These are phyloP conservation scores for Thereva unica DNA, from an alignment of 2,888 invertebrate species.

Conservation along the genomic window DNA sequence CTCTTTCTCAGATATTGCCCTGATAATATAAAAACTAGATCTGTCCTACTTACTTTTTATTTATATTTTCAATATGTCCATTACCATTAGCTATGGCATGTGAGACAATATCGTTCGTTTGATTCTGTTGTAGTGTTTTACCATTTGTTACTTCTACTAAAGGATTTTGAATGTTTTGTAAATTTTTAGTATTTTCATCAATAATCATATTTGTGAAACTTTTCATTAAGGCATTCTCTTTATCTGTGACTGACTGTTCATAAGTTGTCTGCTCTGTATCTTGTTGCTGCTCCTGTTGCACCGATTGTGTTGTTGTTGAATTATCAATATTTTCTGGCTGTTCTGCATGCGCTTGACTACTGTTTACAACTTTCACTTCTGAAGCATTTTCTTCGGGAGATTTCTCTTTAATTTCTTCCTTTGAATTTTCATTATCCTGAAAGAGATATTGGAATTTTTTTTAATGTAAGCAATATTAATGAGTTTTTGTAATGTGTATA, in stretches of 20 bases:
- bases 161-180: slow-evolving; percentile 48
- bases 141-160: slow-evolving; percentile 53
- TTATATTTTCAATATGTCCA: slow-evolving; percentile 57
- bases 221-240: slow-evolving; percentile 56
- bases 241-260: slow-evolving; percentile 57
- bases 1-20: too few species aligned
- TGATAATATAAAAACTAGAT: slow-evolving; percentile 28
- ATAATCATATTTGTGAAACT: slow-evolving; percentile 57
- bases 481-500: slow-evolving; percentile 37
- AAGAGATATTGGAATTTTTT: background rate
- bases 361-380: slow-evolving; percentile 19
- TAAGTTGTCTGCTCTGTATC: slow-evolving; percentile 45
- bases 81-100: slow-evolving; percentile 55
- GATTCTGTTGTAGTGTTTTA: slow-evolving; percentile 45
- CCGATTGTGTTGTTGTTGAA: slow-evolving; percentile 43
- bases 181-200: slow-evolving; percentile 55
- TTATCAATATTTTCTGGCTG: slow-evolving; percentile 35
- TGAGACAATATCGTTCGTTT: slow-evolving; percentile 38
- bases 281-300: slow-evolving; percentile 28
- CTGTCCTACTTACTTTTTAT: slow-evolving; percentile 53
- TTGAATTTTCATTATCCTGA: slow-evolving; percentile 25
- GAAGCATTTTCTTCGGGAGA: slow-evolving; percentile 11
- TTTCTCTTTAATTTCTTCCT: slow-evolving; percentile 32
- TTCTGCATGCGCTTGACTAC: slow-evolving; percentile 38
- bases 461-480: background rate